Percentiles rank a stretch among this genome's conserved stretches.
These are phyloP conservation scores for Diaprepes abbreviatus DNA, from an alignment of 2,888 invertebrate genomes.

Conservation along the genomic window DNA sequence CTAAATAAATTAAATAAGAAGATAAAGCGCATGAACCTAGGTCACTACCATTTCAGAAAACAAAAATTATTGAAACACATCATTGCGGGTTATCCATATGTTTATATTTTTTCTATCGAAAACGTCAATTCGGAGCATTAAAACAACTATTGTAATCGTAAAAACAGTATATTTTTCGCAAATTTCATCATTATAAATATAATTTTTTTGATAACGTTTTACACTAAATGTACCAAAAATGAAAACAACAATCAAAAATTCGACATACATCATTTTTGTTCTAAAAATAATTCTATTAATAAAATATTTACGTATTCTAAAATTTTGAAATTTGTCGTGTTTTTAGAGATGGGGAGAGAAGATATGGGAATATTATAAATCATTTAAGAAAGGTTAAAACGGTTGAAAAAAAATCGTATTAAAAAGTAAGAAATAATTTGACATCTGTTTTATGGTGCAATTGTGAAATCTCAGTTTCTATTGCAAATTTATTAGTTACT, in stretches of 20 bases:
- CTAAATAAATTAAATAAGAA: background rate
- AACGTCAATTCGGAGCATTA: slow-evolving; percentile 17
- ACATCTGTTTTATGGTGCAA: too few relatives aligned
- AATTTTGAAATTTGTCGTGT: background rate
- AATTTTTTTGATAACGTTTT: slow-evolving; percentile 39
- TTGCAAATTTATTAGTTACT: too few relatives aligned
- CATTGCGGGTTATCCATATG: slow-evolving; percentile 22
- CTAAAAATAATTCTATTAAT: background rate
- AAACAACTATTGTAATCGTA: background rate
- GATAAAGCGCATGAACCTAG: slow-evolving; percentile 1
- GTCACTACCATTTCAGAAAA: background rate
- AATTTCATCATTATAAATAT: slow-evolving; percentile 8
- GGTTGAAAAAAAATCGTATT: too few relatives aligned
- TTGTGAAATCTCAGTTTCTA: too few relatives aligned
- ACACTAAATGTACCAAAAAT: slow-evolving; percentile 28
- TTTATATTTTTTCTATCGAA: slow-evolving; percentile 29
- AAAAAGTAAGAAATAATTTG: too few relatives aligned
- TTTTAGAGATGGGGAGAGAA: too few relatives aligned
- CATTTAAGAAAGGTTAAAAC: too few relatives aligned
- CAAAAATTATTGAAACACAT: background rate
- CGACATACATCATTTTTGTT: background rate
- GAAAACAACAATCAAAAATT: slow-evolving; percentile 3
- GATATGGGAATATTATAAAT: too few relatives aligned
- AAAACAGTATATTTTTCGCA: slow-evolving; percentile 20
- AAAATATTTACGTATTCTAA: background rate